Evolutionary conservation across 1,140 invertebrate genomes (phyloP), one percentile per base, ranked within the genome.

Genomic region (Aphelenchoides fujianensis): DNA sequence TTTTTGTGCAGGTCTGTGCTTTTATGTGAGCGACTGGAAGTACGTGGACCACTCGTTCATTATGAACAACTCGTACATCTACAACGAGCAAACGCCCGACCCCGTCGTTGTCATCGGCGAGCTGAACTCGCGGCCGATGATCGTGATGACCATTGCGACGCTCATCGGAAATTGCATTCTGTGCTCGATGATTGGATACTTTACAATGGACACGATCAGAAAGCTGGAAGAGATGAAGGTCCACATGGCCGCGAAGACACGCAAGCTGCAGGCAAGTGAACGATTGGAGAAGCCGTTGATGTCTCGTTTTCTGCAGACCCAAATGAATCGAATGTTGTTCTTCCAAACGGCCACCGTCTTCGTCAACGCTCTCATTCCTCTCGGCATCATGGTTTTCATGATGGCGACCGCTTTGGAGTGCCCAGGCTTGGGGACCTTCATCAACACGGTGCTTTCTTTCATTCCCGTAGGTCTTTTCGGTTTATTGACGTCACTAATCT

Each of bases 1-100:
- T 59, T 59, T 59, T 32, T 59, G 34, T 59, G 55, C 23, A 7
- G 19, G 5, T 59, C 34, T 59, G 5, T 59, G 55, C 34, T 59
- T 59, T 5, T 59, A 19, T 27, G 5, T 48, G 12, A 7, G 5
- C 34, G 55, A 59, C 34, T 59, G 23, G 5, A 59, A 59, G 34
- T 59, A 7, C 19, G 23, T 23, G 12, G 41, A 48, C 23, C 41
- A 48, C 41, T 7, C 55, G 19, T 59, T 59, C 19, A 27, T 59
- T 19, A 5, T 7, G 5, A 7, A 5, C 19, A 59, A 59, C 55
- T 5, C 55, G 7, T 59, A 7, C 55, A 59, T 59, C 23, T 59
- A 7, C 55, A 59, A 59, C 23, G 55, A 59, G 12, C 5, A 7
- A 19, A 7, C 28, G 28, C 55, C 55, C 5, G 5, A 59, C 34